phyloP scores from a whole-genome alignment of 1,140 invertebrate species.

The Zophobas morio region DNA sequence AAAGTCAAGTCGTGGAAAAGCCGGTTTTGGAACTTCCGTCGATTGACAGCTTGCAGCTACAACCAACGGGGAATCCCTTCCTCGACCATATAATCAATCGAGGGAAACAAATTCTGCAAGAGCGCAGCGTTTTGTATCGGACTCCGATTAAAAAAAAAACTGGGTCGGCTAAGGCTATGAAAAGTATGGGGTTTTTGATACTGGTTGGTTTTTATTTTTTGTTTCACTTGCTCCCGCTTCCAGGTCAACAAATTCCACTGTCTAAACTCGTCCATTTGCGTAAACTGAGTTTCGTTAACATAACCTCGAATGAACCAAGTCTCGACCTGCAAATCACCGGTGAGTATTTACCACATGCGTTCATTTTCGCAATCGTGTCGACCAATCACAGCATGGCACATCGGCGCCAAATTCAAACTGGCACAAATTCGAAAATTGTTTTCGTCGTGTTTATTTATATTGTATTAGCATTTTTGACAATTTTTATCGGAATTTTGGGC shows the following conservation, averaged over 20 bases:
- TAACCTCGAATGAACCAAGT: slow-evolving; percentile 26
- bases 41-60: background rate
- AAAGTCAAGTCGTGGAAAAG: background rate
- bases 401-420: no score
- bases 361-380: no score
- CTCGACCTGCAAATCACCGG: slow-evolving; percentile 57
- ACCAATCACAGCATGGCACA: no score
- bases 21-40: background rate
- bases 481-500: no score
- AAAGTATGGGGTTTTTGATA: slow-evolving; percentile 13
- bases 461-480: no score
- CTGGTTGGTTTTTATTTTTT: background rate
- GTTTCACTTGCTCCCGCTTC: background rate
- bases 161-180: slow-evolving; percentile 22
- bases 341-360: slow-evolving; percentile 19
- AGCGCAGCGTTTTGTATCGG: slow-evolving; percentile 55
- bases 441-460: no score
- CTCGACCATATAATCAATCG: slow-evolving; percentile 50
- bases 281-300: slow-evolving; percentile 57
- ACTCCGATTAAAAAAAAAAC: slow-evolving; percentile 36
- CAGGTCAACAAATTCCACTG: slow-evolving; percentile 28
- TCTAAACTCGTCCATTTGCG: slow-evolving; percentile 50
- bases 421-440: no score
- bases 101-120: slow-evolving; percentile 55
- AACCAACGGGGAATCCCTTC: slow-evolving; percentile 42